These are phyloP conservation scores for Carapus acus DNA, from an alignment of 2,797 vertebrate genomes.

Conservation along the genomic window DNA sequence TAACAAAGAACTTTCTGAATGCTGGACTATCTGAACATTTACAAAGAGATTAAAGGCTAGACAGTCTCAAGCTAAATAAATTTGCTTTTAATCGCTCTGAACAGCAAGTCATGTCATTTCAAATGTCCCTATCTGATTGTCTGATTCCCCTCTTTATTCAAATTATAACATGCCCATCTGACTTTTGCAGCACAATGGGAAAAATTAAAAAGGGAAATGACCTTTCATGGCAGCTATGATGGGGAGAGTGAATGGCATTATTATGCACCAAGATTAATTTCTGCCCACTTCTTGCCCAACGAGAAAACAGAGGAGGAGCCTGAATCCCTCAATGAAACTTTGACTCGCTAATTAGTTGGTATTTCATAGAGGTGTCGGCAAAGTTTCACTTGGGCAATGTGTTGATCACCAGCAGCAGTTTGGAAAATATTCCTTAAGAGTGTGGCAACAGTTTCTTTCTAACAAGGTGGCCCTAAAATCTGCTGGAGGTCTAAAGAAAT, in stretches of 20 bases:
- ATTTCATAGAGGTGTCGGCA: constrained; percentile 45
- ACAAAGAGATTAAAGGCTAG: constrained; percentile 77
- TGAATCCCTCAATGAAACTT: constrained; percentile 43
- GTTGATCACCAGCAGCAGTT: constrained; percentile 20
- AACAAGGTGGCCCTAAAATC: too few relatives aligned
- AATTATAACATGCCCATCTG: constrained; percentile 83
- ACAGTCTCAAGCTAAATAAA: constrained; percentile 78
- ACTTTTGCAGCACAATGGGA: constrained; percentile 76
- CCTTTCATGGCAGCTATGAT: constrained; percentile 74
- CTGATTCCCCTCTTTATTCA: constrained; percentile 80
- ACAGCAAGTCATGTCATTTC: constrained; percentile 79
- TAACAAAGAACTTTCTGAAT: constrained; percentile 76
- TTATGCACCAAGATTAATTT: constrained; percentile 76
- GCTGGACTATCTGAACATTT: constrained; percentile 70
- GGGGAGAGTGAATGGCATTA: constrained; percentile 76
- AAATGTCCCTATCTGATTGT: constrained; percentile 77
- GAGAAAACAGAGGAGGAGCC: constrained; percentile 63
- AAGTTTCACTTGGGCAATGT: constrained; percentile 21
- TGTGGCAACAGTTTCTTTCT: too few relatives aligned
- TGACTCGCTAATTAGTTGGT: constrained; percentile 55
- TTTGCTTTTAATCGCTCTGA: constrained; percentile 79
- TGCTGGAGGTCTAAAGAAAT: too few relatives aligned
- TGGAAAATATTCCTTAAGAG: too few relatives aligned
- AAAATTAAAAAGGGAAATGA: constrained; percentile 80
- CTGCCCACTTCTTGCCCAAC: constrained; percentile 64